Conservation (phyloP, 2,797 vertebrate genomes). For the Myripristis jacobus region DNA sequence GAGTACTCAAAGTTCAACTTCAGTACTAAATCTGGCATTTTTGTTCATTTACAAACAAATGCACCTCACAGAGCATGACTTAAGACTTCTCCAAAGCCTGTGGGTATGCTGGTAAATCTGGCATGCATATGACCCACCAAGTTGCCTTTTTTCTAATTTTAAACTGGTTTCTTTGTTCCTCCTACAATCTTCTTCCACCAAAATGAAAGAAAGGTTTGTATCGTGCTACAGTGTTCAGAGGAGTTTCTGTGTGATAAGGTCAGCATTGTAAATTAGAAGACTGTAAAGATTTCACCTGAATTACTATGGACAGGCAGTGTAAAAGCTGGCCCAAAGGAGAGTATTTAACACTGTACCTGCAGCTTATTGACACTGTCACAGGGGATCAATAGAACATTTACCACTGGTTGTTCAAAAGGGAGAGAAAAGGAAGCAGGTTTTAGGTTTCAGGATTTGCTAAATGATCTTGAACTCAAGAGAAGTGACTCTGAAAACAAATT, state of each 20-base stretch:
- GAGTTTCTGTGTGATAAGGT: neutral
- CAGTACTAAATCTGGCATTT: no score
- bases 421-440: constrained; percentile 16
- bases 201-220: no score
- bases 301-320: neutral
- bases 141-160: constrained; percentile 32
- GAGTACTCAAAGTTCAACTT: no score
- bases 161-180: no score
- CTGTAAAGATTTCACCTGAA: constrained; percentile 35
- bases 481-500: constrained; percentile 32
- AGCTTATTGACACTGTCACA: neutral
- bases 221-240: neutral
- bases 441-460: neutral
- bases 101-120: neutral
- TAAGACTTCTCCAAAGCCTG: constrained; percentile 20
- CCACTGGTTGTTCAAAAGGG: constrained; percentile 12
- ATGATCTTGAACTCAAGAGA: constrained; percentile 27
- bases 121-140: constrained; percentile 23
- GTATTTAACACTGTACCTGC: constrained; percentile 13
- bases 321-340: neutral
- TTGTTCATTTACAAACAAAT: no score
- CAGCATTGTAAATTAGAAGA: neutral
- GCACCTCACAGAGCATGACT: no score
- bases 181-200: no score
- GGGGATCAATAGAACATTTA: constrained; percentile 7